Evolutionary conservation across 1,140 invertebrate species (phyloP), one percentile per base, ranked within the genome.

Genomic region (Oreohelix idahoensis): DNA sequence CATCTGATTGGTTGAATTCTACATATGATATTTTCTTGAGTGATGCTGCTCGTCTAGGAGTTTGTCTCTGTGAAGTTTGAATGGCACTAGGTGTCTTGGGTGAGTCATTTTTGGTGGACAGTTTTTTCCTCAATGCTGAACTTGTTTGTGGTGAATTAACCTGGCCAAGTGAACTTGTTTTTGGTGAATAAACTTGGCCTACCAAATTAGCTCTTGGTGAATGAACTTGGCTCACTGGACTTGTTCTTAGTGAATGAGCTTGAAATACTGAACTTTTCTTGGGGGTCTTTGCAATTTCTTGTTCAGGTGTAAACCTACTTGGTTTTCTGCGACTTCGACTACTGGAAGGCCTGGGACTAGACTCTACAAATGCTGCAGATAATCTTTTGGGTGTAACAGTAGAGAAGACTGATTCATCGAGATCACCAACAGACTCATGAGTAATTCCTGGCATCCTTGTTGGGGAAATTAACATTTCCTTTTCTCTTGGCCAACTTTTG

Each of bases 31-130:
- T 39, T 13, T 26, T 63, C 32, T 45, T 74, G 1, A 75, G 20
- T 5, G 71, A 38, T 45, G 80, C 71, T 4, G 45, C 70, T 39
- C 80, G 73, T 58, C 38, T 51, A 11, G 80, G 80, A 23, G 80
- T 75, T 23, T 20, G 29, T 13, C 77, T 20, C 29, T 35, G 5
- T 63, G 51, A 63, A 26, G 77, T 45, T 42, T 13, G 23, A n/a
- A 20, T 1, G 71, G 8, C n/a, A 32, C 71, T 74, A 1, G 29
- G 1, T 74, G 23, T 42, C 29, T n/a, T 42, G 53, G 53, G 53
- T 58, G 53, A 2, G 17, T 11, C 45, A 49, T 20, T 32, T 29
- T 2, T 38, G 70, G 23, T 71, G 20, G 8, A 5, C 10, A 51
- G n/a, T 2, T 49, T 49, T 26, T 32, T 76, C 29, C 45, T 51